Evolutionary conservation across 2,113 vertebrate species (phyloP).

Genomic region (Pseudorasbora parva): DNA sequence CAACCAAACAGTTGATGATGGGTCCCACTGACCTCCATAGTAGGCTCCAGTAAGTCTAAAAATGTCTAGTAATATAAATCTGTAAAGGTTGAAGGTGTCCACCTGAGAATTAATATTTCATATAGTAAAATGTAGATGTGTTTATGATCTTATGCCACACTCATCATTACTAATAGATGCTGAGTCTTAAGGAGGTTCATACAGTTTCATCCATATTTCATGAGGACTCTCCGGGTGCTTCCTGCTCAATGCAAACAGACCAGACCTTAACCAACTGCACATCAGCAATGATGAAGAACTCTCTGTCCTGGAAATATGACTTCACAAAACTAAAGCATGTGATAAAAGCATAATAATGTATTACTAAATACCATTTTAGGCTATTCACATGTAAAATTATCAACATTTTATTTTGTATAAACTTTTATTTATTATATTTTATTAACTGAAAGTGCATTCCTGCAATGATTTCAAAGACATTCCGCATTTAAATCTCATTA

Average conservation of each 20-base stretch:
- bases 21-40: too few species aligned
- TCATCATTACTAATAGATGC: slow-evolving; percentile 50
- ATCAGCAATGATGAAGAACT: not conserved
- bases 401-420: too few species aligned
- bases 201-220: slow-evolving; percentile 55
- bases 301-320: not conserved
- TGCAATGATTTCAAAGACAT: too few species aligned
- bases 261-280: not conserved
- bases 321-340: too few species aligned
- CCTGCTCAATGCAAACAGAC: not conserved
- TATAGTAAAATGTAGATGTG: not conserved
- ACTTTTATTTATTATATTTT: too few species aligned
- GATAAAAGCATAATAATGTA: too few species aligned
- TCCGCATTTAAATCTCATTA: too few species aligned
- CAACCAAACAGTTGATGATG: too few species aligned
- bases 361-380: too few species aligned
- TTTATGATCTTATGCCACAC: slow-evolving; percentile 23
- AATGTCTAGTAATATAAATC: slow-evolving; percentile 20
- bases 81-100: not conserved
- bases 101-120: slow-evolving; percentile 11
- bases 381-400: too few species aligned
- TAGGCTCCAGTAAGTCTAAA: not conserved
- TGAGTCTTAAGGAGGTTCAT: slow-evolving; percentile 34
- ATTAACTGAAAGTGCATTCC: too few species aligned
- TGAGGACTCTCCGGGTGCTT: slow-evolving; percentile 21